These are phyloP conservation scores for Suillia variegata DNA, from an alignment of 2,888 invertebrate species.

Conservation along the genomic window DNA sequence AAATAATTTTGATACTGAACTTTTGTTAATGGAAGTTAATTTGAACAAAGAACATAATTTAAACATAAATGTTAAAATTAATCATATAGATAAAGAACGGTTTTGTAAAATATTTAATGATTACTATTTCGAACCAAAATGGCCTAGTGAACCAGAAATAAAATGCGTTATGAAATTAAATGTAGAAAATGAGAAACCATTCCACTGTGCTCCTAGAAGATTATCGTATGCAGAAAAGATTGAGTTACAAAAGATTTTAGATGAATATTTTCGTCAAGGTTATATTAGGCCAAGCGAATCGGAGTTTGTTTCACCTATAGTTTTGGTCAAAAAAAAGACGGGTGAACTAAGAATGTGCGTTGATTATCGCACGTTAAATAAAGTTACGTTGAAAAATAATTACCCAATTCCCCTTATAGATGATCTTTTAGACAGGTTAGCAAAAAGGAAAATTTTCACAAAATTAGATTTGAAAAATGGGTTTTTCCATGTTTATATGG, in stretches of 20 bases:
- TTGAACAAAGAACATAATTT: background rate
- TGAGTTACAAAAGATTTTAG: constrained; percentile 19
- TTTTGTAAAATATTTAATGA: background rate
- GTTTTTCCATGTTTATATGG: too few relatives aligned
- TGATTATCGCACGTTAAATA: too few relatives aligned
- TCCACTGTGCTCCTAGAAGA: constrained; percentile 20
- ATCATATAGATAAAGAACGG: background rate
- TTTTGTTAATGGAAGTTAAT: background rate
- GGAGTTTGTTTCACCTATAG: constrained; percentile 21
- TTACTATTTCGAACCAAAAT: background rate
- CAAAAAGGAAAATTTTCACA: too few relatives aligned
- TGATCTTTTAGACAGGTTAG: too few relatives aligned
- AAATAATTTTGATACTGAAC: background rate
- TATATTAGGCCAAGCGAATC: constrained; percentile 17
- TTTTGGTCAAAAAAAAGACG: too few relatives aligned
- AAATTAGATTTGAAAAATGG: too few relatives aligned
- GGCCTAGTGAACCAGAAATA: constrained; percentile 8
- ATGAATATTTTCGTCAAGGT: constrained; percentile 17
- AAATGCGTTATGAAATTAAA: constrained; percentile 14
- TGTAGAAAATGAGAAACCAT: constrained; percentile 17
- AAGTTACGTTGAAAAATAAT: too few relatives aligned
- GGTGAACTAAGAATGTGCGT: too few relatives aligned
- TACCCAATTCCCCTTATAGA: too few relatives aligned
- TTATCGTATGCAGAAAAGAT: constrained; percentile 20
- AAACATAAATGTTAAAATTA: background rate